Percentiles rank a stretch among this genome's conserved stretches.
phyloP scores from a whole-genome alignment of 2,113 vertebrate species.

The Prinia subflava region DNA sequence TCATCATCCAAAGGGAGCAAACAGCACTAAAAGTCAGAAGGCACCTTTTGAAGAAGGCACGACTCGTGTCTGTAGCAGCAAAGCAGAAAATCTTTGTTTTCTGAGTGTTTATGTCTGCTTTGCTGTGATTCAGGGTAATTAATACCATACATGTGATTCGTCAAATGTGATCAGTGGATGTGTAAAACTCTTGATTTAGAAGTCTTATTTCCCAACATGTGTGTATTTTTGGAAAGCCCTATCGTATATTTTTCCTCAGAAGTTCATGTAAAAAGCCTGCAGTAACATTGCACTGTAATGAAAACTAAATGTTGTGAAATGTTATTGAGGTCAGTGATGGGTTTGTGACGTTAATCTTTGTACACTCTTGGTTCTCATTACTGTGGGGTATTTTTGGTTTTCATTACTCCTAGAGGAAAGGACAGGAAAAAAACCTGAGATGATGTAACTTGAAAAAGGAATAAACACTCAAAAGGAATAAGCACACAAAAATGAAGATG shows the following conservation, averaged over 20 bases:
- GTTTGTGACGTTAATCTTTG: constrained; percentile 61
- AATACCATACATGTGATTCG: constrained; percentile 70
- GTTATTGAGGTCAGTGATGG: constrained; percentile 52
- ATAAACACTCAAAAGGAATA: neutral
- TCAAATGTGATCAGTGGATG: constrained; percentile 45
- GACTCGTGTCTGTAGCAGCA: neutral
- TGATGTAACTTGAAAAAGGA: constrained; percentile 25
- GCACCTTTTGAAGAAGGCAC: constrained; percentile 32
- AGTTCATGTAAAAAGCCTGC: constrained; percentile 50
- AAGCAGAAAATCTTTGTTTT: neutral
- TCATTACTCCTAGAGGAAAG: constrained; percentile 48
- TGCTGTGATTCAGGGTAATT: constrained; percentile 40
- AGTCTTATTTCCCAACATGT: constrained; percentile 61
- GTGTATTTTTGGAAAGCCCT: constrained; percentile 67
- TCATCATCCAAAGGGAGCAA: constrained; percentile 71
- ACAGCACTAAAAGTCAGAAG: constrained; percentile 18
- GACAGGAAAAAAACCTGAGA: constrained; percentile 33
- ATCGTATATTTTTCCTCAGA: constrained; percentile 69
- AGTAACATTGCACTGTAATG: constrained; percentile 41
- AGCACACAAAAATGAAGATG: neutral
- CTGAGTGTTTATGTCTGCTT: neutral
- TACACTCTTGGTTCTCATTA: constrained; percentile 53
- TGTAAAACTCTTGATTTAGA: constrained; percentile 65
- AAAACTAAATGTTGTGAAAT: constrained; percentile 61
- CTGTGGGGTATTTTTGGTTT: constrained; percentile 59